Conservation (phyloP, 2,888 invertebrate species). For the Linnaemya tessellans region DNA sequence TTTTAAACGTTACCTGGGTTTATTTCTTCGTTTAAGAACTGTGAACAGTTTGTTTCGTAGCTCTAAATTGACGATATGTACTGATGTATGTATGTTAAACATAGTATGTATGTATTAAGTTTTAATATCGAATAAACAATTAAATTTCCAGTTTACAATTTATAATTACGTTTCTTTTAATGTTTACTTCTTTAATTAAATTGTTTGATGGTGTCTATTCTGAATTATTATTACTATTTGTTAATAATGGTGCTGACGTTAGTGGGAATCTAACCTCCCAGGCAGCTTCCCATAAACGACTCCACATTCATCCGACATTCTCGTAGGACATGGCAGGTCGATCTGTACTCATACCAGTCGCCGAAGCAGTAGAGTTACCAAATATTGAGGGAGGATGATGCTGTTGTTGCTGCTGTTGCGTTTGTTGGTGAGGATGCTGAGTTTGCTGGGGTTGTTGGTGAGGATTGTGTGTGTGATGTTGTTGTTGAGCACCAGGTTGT, state of each 20-base stretch:
- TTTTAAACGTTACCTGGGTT: not conserved
- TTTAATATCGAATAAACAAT: conserved; percentile 46
- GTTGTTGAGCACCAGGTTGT: conserved; percentile 76
- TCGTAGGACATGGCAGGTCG: conserved; percentile 82
- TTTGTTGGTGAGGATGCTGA: conserved; percentile 78
- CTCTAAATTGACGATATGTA: not conserved
- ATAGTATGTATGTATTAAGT: conserved; percentile 19
- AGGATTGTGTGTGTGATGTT: conserved; percentile 80
- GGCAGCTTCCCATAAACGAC: conserved; percentile 81
- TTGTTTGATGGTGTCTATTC: conserved; percentile 51
- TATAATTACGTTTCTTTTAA: conserved; percentile 31
- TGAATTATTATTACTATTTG: conserved; percentile 59
- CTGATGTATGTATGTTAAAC: conserved; percentile 37
- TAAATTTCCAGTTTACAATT: conserved; percentile 39
- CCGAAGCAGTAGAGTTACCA: conserved; percentile 77
- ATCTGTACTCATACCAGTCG: conserved; percentile 78
- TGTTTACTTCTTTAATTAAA: conserved; percentile 13
- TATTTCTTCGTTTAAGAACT: no score
- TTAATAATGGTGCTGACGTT: conserved; percentile 73
- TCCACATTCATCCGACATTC: conserved; percentile 82
- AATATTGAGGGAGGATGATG: conserved; percentile 81
- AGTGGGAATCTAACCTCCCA: conserved; percentile 80
- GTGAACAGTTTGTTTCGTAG: not conserved
- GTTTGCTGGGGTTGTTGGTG: conserved; percentile 80
- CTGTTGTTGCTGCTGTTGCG: conserved; percentile 79